phyloP scores from a whole-genome alignment of 2,888 invertebrate genomes.

The Drosophila subquinaria region DNA sequence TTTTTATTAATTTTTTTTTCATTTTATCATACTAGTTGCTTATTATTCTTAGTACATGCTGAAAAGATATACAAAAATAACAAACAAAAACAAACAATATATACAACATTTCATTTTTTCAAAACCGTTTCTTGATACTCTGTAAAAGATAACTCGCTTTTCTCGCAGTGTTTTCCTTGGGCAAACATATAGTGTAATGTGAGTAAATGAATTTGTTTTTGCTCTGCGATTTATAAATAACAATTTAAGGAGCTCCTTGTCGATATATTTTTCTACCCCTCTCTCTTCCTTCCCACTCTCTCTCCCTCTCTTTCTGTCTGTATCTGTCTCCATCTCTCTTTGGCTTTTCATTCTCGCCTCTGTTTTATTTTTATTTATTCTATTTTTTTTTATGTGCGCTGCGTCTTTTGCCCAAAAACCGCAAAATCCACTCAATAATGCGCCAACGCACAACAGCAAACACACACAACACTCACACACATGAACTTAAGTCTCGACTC shows the following conservation, averaged over 20 bases:
- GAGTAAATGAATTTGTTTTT: constrained; percentile 31
- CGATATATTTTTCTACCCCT: constrained; percentile 5
- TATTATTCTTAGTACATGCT: too few relatives aligned
- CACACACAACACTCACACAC: constrained; percentile 11
- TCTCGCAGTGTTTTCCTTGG: neutral
- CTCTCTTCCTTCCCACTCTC: neutral
- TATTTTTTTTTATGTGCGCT: constrained; percentile 33
- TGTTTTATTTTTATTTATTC: constrained; percentile 31
- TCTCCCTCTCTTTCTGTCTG: neutral
- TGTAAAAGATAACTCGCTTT: neutral
- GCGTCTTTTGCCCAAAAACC: constrained; percentile 69
- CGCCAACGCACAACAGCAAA: constrained; percentile 59
- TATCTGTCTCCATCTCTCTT: neutral
- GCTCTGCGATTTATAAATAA: constrained; percentile 39
- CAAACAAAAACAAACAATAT: too few relatives aligned
- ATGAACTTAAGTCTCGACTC: neutral
- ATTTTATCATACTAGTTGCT: too few relatives aligned
- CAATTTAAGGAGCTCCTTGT: constrained; percentile 43
- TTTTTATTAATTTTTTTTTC: too few relatives aligned
- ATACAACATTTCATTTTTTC: too few relatives aligned
- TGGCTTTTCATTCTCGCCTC: constrained; percentile 17
- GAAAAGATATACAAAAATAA: too few relatives aligned
- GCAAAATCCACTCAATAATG: constrained; percentile 76
- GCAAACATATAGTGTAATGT: constrained; percentile 11
- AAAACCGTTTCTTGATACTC: too few relatives aligned